These are phyloP conservation scores for Brachypalpus laphriformis DNA, from an alignment of 2,888 invertebrate species.

Conservation along the genomic window DNA sequence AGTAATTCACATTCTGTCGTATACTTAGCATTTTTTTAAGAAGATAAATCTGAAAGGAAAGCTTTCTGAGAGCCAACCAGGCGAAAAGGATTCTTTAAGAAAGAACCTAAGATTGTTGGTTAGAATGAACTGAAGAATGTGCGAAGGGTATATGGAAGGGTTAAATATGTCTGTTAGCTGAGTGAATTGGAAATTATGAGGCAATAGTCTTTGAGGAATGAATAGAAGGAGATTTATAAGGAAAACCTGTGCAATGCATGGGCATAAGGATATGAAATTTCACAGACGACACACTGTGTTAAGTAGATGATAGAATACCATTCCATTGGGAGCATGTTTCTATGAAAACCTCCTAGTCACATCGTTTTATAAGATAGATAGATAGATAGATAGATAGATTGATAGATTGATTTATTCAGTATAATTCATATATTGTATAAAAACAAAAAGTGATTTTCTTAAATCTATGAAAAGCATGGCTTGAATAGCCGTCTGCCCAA, in stretches of 20 bases:
- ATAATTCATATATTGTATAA: too few relatives aligned
- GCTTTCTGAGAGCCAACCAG: slow-evolving; percentile 5
- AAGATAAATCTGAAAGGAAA: slow-evolving; percentile 54
- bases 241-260: background rate
- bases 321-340: too few relatives aligned
- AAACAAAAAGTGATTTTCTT: too few relatives aligned
- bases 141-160: background rate
- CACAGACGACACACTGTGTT: too few relatives aligned
- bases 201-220: slow-evolving; percentile 4
- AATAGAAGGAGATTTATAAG: background rate
- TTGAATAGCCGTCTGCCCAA: too few relatives aligned
- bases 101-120: slow-evolving; percentile 33
- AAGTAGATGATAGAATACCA: too few relatives aligned
- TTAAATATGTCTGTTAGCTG: background rate
- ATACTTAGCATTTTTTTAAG: slow-evolving; percentile 60
- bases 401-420: too few relatives aligned
- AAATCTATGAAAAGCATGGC: too few relatives aligned
- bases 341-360: too few relatives aligned
- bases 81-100: slow-evolving; percentile 12
- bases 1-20: slow-evolving; percentile 63
- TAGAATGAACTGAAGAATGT: slow-evolving; percentile 12
- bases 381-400: too few relatives aligned
- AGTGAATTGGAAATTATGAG: slow-evolving; percentile 49
- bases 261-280: too few relatives aligned
- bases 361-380: too few relatives aligned